Percentiles rank a stretch among this genome's conserved stretches.
Evolutionary conservation across 2,113 vertebrate genomes (phyloP).

Genomic region (Colinus virginianus): DNA sequence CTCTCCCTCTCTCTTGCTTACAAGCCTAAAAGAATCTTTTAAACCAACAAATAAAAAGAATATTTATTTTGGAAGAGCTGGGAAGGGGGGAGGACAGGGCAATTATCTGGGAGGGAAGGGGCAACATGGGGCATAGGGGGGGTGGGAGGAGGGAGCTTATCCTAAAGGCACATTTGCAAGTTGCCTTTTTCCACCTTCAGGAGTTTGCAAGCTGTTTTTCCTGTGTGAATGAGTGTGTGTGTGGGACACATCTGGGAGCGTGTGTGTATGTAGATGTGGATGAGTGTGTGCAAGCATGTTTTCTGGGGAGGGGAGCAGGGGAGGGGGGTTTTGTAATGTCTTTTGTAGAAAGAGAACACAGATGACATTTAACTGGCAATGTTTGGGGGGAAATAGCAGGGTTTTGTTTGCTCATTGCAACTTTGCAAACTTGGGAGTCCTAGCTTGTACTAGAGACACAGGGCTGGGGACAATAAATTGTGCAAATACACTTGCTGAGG

Average conservation of each 20-base stretch:
- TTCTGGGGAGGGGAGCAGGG: not conserved
- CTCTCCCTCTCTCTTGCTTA: slow-evolving; percentile 60
- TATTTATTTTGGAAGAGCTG: slow-evolving; percentile 69
- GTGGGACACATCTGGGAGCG: not conserved
- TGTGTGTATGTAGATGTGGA: not conserved
- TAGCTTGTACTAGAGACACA: not conserved
- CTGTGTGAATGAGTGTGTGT: not conserved
- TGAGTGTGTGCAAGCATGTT: slow-evolving; percentile 32
- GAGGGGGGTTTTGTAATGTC: slow-evolving; percentile 47
- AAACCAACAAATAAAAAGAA: slow-evolving; percentile 70
- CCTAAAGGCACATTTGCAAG: slow-evolving; percentile 58
- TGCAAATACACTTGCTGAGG: not conserved
- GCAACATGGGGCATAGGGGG: not conserved
- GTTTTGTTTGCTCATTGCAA: slow-evolving; percentile 27
- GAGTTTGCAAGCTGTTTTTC: slow-evolving; percentile 59
- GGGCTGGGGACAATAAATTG: not conserved
- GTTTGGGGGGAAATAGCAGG: slow-evolving; percentile 11
- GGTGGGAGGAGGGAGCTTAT: slow-evolving; percentile 6
- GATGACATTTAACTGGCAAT: slow-evolving; percentile 14
- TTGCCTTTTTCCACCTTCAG: slow-evolving; percentile 69
- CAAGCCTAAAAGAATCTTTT: slow-evolving; percentile 69
- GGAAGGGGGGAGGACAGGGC: slow-evolving; percentile 43
- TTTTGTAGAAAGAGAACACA: slow-evolving; percentile 68
- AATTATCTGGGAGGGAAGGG: slow-evolving; percentile 43
- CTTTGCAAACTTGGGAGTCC: not conserved